Evolutionary conservation across 2,797 vertebrate species (phyloP).

Genomic region (Danio aesculapii): DNA sequence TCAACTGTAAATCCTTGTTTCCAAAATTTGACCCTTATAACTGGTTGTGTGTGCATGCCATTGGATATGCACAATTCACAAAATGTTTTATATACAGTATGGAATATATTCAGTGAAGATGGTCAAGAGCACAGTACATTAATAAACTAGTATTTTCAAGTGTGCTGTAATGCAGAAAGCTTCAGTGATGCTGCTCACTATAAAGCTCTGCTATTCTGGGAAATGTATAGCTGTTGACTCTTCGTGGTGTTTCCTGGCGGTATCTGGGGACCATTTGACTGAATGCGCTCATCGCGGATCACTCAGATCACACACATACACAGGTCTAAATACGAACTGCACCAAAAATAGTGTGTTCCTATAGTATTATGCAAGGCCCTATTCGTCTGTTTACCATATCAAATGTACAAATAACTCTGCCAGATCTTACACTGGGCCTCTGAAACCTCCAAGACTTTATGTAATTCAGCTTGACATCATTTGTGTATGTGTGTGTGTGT

Average conservation of each 20-base stretch:
- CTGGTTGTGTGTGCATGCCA: too few species aligned
- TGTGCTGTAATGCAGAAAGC: background rate
- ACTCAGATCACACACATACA: constrained; percentile 38
- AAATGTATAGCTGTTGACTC: constrained; percentile 36
- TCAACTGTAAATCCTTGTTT: too few species aligned
- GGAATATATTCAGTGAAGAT: background rate
- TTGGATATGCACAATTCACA: too few species aligned
- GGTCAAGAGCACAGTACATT: background rate
- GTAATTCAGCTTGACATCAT: constrained; percentile 54
- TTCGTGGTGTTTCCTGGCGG: constrained; percentile 38
- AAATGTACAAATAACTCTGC: constrained; percentile 55
- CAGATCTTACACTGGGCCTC: constrained; percentile 43
- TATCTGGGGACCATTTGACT: constrained; percentile 27
- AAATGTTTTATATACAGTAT: too few species aligned
- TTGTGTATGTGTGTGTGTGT: constrained; percentile 1
- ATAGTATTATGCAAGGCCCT: constrained; percentile 54
- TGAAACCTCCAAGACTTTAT: constrained; percentile 53
- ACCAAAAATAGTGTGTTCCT: constrained; percentile 54
- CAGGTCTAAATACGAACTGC: constrained; percentile 50
- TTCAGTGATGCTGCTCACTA: background rate
- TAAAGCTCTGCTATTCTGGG: constrained; percentile 10
- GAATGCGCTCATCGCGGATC: constrained; percentile 36
- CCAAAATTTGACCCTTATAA: too few species aligned
- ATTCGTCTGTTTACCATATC: constrained; percentile 61
- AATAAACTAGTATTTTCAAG: background rate